Evolutionary conservation across 2,888 invertebrate genomes (phyloP).

Genomic region (Orchesellides sinensis): DNA sequence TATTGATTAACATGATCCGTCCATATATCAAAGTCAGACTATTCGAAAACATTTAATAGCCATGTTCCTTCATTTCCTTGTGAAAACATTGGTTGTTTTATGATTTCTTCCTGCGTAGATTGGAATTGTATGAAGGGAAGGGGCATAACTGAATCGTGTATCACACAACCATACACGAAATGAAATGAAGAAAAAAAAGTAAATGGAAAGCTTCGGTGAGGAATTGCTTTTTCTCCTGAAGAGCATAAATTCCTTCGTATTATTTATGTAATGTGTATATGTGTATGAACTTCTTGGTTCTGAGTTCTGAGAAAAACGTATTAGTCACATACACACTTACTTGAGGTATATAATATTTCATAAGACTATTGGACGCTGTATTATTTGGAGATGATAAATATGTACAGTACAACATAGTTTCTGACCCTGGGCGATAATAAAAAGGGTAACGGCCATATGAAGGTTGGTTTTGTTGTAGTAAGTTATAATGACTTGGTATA

Average conservation of each 20-base stretch:
- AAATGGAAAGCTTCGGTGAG: not conserved
- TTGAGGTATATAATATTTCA: too few relatives aligned
- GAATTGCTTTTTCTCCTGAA: conserved; percentile 10
- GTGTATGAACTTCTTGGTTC: not conserved
- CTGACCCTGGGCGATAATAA: conserved; percentile 54
- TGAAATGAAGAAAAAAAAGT: not conserved
- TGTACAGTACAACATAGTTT: conserved; percentile 7
- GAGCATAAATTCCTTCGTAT: not conserved
- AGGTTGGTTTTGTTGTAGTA: conserved; percentile 39
- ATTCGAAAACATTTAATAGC: conserved; percentile 60
- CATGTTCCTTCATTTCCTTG: conserved; percentile 59
- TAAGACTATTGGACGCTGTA: too few relatives aligned
- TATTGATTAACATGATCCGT: conserved; percentile 67
- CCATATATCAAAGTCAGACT: conserved; percentile 65
- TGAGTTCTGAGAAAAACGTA: not conserved
- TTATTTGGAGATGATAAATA: too few relatives aligned
- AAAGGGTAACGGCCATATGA: conserved; percentile 54
- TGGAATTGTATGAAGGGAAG: not conserved
- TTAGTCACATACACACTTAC: too few relatives aligned
- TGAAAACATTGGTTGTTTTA: conserved; percentile 62
- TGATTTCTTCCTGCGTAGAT: conserved; percentile 54
- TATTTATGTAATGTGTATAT: not conserved
- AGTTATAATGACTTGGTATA: not conserved
- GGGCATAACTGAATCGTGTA: too few relatives aligned
- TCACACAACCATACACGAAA: not conserved